Evolutionary conservation across 2,888 invertebrate genomes (phyloP), one percentile per base, ranked within the genome.

Genomic region (Ephialtes manifestator): DNA sequence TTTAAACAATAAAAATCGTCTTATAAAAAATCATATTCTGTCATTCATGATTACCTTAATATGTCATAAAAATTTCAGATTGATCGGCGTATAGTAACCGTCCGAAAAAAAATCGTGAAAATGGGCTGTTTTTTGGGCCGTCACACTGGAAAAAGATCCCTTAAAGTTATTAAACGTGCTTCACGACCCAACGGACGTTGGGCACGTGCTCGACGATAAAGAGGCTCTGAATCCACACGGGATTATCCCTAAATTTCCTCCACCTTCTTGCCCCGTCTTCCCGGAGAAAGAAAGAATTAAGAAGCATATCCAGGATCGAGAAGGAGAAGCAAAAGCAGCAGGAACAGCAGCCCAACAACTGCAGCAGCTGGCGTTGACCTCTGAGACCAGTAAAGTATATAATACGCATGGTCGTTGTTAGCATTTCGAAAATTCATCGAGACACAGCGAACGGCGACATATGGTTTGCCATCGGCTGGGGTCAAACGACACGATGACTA

Each of bases 321-420:
- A 55, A n/a, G 46, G 43, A 72, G 72, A 43, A 70, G 76, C 75
- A 83, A 78, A 79, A 75, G 84, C 43, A 75, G 68, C 46, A 85
- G 83, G 71, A 87, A 84, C 85, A 87, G 85, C 89, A 90, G 89
- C 90, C 90, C 89, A 88, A 90, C 91, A 92, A 92, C 91, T 92
- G 91, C 89, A 89, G 90, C 93, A 93, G 93, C 93, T 93, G 93
- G 90, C 90, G 88, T 84, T 84, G 86, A 86, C 90, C 84, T 88
- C 72, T 80, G 71, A 43, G 71, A 46, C 84, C 75, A 58, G 46
- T 67, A 70, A 65, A 84, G 48, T 67, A 46, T 71, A 82, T 79
- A 85, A 85, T 79, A 76, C 53, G 85, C 51, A 51, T 39, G 70
- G 60, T 48, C 60, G 72, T 46, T 71, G 70, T 76, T 78, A 72